Evolutionary conservation across 2,888 invertebrate genomes (phyloP), one percentile per base, ranked within the genome.

Genomic region (Caenorhabditis parvicauda): DNA sequence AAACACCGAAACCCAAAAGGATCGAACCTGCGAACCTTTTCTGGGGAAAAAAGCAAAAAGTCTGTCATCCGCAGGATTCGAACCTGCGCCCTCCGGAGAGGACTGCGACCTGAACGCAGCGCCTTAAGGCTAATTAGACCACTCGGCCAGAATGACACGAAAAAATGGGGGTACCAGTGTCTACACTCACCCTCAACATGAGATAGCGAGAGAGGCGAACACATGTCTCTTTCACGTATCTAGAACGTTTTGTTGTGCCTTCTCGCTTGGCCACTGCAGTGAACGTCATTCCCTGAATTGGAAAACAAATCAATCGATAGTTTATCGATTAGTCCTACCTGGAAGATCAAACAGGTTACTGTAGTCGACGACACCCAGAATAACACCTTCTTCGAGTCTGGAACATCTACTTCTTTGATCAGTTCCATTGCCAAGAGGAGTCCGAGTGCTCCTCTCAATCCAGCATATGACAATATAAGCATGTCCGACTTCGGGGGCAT

Each of bases 41-140:
- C n/a, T n/a, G n/a, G n/a, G n/a, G n/a, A n/a, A n/a, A n/a, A n/a
- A n/a, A n/a, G n/a, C n/a, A n/a, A n/a, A n/a, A n/a, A n/a, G n/a
- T n/a, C n/a, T 61, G 60, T 64, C 66, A 64, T 64, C 68, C 67
- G 69, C 72, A 67, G 70, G 72, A 68, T 72, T 73, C 72, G 72
- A 72, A 70, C 72, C 71, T 69, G 67, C 68, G 65, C 69, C 64
- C 70, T 59, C 67, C 56, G 63, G 66, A 71, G 71, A 67, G 73
- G 89, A 89, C 88, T 89, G 86, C 87, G 86, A 88, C 87, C 87
- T 87, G 87, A 87, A 86, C 85, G 87, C 86, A 83, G 86, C 89
- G 89, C 89, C 89, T 89, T 89, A 89, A n/a, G n/a, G n/a, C n/a
- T n/a, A n/a, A n/a, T n/a, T n/a, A n/a, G n/a, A n/a, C n/a, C n/a